phyloP scores from a whole-genome alignment of 2,797 vertebrate genomes.

The Siniperca undulata region DNA sequence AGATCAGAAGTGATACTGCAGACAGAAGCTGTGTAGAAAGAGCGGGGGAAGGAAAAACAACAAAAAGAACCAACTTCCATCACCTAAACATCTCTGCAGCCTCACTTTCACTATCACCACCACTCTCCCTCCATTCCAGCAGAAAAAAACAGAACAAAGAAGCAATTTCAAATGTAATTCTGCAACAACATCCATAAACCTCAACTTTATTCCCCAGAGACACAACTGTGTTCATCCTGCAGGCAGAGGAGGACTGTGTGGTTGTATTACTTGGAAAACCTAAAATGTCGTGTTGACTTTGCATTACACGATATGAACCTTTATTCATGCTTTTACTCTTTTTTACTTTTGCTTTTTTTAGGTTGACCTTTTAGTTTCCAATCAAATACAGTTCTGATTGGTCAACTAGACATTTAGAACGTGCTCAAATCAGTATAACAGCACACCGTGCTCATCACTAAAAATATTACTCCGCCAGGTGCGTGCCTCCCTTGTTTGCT shows the following conservation, averaged over 20 bases:
- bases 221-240: conserved; percentile 24
- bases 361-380: not conserved
- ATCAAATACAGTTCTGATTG: not conserved
- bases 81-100: conserved; percentile 31
- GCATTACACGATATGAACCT: conserved; percentile 1
- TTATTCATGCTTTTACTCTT: no score
- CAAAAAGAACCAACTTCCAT: conserved; percentile 31
- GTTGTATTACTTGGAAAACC: conserved; percentile 21
- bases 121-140: not conserved
- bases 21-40: conserved; percentile 21
- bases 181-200: conserved; percentile 64
- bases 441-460: no score
- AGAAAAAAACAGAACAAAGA: conserved; percentile 36
- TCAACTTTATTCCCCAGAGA: conserved; percentile 40
- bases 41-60: conserved; percentile 19
- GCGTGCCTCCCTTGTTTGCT: no score
- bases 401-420: no score
- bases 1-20: conserved; percentile 46
- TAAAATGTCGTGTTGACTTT: conserved; percentile 24
- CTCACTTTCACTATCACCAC: conserved; percentile 17
- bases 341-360: not conserved
- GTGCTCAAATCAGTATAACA: no score
- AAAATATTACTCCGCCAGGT: no score
- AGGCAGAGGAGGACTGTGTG: conserved; percentile 14
- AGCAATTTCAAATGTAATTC: conserved; percentile 68